These are phyloP conservation scores for Pterobdella sp. DNA, from an alignment of 2,888 invertebrate species.

Conservation along the genomic window DNA sequence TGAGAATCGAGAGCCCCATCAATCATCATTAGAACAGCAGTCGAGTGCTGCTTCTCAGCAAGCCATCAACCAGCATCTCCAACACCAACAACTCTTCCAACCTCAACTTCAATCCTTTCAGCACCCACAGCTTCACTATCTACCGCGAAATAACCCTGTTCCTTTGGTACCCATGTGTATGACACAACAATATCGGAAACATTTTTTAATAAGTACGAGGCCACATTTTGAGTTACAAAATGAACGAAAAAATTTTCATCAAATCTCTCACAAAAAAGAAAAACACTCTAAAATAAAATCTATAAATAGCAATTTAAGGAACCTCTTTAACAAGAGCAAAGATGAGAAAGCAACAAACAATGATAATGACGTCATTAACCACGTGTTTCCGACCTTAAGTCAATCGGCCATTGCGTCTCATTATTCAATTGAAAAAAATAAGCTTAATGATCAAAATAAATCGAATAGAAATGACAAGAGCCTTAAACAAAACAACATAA, in stretches of 20 bases:
- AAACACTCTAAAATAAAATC: background rate
- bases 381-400: slow-evolving; percentile 1
- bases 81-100: background rate
- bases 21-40: background rate
- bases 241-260: background rate
- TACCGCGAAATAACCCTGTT: too few relatives aligned
- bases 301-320: background rate
- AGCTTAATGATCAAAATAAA: background rate
- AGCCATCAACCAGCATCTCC: background rate
- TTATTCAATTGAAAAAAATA: background rate
- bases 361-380: slow-evolving; percentile 4
- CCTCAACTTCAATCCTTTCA: background rate
- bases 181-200: background rate
- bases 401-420: slow-evolving; percentile 6
- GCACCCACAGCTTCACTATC: background rate
- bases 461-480: background rate
- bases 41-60: background rate
- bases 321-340: background rate
- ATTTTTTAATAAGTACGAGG: background rate
- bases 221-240: background rate
- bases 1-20: background rate
- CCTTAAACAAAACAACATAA: too few relatives aligned
- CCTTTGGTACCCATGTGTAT: too few relatives aligned
- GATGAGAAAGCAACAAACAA: background rate
- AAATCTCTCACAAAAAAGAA: background rate